Conservation (phyloP, 2,888 invertebrate species). For the Chaitophorus viminalis region DNA sequence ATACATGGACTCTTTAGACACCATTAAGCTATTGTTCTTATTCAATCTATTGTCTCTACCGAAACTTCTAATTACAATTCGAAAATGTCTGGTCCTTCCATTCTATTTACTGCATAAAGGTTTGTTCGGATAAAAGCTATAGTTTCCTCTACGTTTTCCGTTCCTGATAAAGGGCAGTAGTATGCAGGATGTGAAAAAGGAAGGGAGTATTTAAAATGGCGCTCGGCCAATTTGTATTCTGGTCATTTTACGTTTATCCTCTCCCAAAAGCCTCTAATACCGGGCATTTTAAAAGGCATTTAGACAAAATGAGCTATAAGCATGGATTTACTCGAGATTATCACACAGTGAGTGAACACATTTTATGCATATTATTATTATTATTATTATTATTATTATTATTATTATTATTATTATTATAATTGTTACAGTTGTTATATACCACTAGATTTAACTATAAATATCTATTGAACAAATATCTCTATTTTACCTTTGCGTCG, state of each 20-base stretch:
- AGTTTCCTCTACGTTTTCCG: slow-evolving; percentile 10
- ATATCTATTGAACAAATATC: neutral
- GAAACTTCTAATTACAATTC: slow-evolving; percentile 54
- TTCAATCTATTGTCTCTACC: slow-evolving; percentile 35
- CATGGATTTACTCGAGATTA: slow-evolving; percentile 49
- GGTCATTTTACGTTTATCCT: slow-evolving; percentile 45
- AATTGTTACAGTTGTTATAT: slow-evolving; percentile 29
- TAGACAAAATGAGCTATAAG: slow-evolving; percentile 38
- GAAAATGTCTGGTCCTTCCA: slow-evolving; percentile 36
- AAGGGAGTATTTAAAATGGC: slow-evolving; percentile 58
- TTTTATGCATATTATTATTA: slow-evolving; percentile 3
- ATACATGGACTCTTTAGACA: slow-evolving; percentile 39
- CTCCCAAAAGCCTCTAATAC: slow-evolving; percentile 45
- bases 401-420: too few species aligned
- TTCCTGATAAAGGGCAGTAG: slow-evolving; percentile 16
- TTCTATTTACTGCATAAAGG: slow-evolving; percentile 37
- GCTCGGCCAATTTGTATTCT: slow-evolving; percentile 59
- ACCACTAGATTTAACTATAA: slow-evolving; percentile 15
- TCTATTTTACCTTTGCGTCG: slow-evolving; percentile 41
- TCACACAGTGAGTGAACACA: slow-evolving; percentile 20
- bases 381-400: slow-evolving; percentile 22
- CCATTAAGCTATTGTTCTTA: slow-evolving; percentile 5
- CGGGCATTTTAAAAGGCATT: slow-evolving; percentile 48
- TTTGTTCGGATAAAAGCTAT: slow-evolving; percentile 50
- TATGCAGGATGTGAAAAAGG: slow-evolving; percentile 36